phyloP scores from a whole-genome alignment of 2,888 invertebrate genomes.

The Mythimna pallens region DNA sequence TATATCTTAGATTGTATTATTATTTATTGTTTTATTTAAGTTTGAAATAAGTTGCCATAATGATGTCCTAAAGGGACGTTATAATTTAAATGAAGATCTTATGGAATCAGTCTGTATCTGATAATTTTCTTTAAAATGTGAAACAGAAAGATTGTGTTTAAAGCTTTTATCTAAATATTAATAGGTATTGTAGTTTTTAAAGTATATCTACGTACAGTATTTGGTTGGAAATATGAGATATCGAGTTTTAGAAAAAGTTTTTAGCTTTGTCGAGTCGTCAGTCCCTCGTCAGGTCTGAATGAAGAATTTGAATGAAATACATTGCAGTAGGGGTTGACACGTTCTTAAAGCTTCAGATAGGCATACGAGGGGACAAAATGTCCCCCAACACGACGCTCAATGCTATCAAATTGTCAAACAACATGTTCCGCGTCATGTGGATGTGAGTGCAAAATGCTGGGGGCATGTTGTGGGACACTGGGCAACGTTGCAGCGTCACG shows the following conservation, averaged over 20 bases:
- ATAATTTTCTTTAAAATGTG: conserved; percentile 20
- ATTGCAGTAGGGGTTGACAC: too few species aligned
- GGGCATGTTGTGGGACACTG: too few species aligned
- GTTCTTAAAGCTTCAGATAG: too few species aligned
- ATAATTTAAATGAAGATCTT: background rate
- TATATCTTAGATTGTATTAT: background rate
- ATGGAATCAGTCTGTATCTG: conserved; percentile 40
- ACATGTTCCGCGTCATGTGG: too few species aligned
- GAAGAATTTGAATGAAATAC: too few species aligned
- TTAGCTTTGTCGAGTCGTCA: background rate
- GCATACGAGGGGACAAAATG: too few species aligned
- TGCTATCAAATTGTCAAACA: too few species aligned
- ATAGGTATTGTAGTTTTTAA: conserved; percentile 29
- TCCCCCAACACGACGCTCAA: background rate
- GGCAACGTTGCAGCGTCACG: too few species aligned
- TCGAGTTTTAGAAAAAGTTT: background rate
- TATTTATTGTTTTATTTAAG: conserved; percentile 25
- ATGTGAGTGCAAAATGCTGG: too few species aligned
- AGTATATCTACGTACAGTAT: conserved; percentile 11
- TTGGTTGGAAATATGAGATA: conserved; percentile 2
- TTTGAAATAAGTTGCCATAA: conserved; percentile 35
- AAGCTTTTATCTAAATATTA: conserved; percentile 26
- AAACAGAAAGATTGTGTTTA: conserved; percentile 1
- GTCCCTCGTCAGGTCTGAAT: too few species aligned
- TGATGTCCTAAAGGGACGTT: conserved; percentile 1